A percentile compares a stretch with the other conserved stretches of the same genome.
Conservation (phyloP, 2,797 vertebrate genomes). For the Sciurus carolinensis region DNA sequence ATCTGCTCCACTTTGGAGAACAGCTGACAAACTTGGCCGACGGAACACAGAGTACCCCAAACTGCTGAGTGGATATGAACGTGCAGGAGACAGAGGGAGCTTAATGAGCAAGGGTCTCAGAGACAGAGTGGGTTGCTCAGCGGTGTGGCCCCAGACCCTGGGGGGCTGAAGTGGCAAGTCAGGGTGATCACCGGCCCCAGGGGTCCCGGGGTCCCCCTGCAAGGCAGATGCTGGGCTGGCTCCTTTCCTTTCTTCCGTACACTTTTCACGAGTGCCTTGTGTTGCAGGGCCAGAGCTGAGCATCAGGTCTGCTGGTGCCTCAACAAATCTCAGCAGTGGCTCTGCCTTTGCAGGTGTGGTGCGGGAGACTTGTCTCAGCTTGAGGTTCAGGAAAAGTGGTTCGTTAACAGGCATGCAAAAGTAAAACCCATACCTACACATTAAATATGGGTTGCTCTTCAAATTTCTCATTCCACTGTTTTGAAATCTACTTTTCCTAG, state of each 20-base stretch:
- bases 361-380: background rate
- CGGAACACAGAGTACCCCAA: fast-evolving
- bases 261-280: fast-evolving
- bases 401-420: background rate
- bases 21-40: fast-evolving
- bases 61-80: background rate
- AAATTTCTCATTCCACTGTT: background rate
- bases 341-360: background rate
- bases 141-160: background rate
- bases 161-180: background rate
- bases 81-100: background rate
- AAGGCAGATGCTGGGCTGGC: background rate
- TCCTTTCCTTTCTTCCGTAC: too few relatives aligned
- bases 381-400: background rate
- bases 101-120: background rate
- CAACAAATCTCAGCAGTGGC: background rate
- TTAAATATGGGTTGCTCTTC: background rate
- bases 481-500: background rate
- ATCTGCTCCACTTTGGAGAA: fast-evolving
- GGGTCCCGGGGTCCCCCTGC: background rate
- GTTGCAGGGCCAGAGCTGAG: background rate
- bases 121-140: fast-evolving
- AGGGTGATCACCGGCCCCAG: background rate
- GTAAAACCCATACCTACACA: background rate
- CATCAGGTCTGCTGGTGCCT: fast-evolving